These are phyloP conservation scores for Diplolepis rosae DNA, from an alignment of 2,888 invertebrate species.

Conservation along the genomic window DNA sequence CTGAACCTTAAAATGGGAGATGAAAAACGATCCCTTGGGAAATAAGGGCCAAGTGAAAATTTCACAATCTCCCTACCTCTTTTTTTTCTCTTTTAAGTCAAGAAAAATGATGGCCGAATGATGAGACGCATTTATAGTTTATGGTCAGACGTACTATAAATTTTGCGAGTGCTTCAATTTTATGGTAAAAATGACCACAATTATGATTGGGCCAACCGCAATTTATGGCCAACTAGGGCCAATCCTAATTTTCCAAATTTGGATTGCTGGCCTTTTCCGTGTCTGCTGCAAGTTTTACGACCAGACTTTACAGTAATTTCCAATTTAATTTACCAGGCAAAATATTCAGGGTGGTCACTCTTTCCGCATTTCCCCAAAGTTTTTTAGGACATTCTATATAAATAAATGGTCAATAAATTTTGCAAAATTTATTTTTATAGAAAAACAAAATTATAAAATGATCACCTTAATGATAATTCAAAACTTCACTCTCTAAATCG, in stretches of 20 bases:
- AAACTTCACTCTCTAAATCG: no score
- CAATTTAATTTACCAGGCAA: no score
- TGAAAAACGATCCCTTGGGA: conserved; percentile 21
- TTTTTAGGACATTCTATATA: no score
- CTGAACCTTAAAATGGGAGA: background rate
- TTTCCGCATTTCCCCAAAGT: no score
- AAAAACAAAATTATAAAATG: no score
- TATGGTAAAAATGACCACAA: conserved; percentile 25
- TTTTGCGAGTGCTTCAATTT: background rate
- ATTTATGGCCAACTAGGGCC: conserved; percentile 1
- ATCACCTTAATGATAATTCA: no score
- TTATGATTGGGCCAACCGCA: background rate
- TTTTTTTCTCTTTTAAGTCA: background rate
- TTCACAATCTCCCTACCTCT: background rate
- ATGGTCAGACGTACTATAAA: conserved; percentile 4
- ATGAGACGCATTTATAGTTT: conserved; percentile 5
- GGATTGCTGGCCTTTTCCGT: background rate
- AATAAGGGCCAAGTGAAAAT: conserved; percentile 4
- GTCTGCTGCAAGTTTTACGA: background rate
- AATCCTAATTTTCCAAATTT: background rate
- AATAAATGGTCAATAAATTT: no score
- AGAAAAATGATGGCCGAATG: conserved; percentile 2
- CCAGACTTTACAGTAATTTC: no score
- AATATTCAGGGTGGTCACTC: no score
- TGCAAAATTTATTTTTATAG: no score